Evolutionary conservation across 2,113 vertebrate genomes (phyloP).

Genomic region (Eptesicus fuscus): DNA sequence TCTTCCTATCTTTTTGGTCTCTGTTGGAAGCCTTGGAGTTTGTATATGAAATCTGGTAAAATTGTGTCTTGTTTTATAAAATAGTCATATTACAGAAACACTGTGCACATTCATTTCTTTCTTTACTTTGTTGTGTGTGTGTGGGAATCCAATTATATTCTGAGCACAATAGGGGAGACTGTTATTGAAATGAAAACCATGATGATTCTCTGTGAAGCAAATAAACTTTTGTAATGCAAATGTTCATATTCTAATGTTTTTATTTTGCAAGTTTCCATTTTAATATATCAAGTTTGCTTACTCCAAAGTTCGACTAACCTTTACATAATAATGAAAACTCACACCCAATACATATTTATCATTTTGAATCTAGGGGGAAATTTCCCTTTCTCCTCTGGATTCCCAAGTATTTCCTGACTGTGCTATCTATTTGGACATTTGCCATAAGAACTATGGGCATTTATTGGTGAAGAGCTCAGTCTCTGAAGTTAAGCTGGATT

Average conservation of each 20-base stretch:
- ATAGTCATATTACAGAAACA: not conserved
- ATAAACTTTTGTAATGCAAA: conserved; percentile 58
- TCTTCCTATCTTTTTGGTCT: not conserved
- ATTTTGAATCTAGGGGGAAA: not conserved
- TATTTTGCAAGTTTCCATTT: conserved; percentile 39
- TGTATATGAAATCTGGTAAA: not conserved
- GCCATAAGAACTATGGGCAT: not conserved
- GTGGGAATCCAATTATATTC: conserved; percentile 17
- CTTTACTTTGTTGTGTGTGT: not conserved
- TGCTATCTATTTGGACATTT: conserved; percentile 15
- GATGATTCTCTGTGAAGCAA: conserved; percentile 54
- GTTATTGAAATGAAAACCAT: conserved; percentile 44
- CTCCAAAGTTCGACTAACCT: conserved; percentile 24
- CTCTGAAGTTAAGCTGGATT: not conserved
- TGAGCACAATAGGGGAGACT: not conserved
- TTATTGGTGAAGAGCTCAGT: not conserved
- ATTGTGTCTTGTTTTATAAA: not conserved
- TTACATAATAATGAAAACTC: conserved; percentile 55
- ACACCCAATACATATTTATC: not conserved
- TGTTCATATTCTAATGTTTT: conserved; percentile 35
- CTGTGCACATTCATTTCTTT: conserved; percentile 21
- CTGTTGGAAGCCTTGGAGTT: conserved; percentile 10
- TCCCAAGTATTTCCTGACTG: conserved; percentile 3
- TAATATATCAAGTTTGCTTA: conserved; percentile 37
- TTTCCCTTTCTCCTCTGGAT: not conserved